Percentiles rank a stretch among this genome's conserved stretches.
These are phyloP conservation scores for Phrynosoma platyrhinos DNA, from an alignment of 2,113 vertebrate species.

Conservation along the genomic window DNA sequence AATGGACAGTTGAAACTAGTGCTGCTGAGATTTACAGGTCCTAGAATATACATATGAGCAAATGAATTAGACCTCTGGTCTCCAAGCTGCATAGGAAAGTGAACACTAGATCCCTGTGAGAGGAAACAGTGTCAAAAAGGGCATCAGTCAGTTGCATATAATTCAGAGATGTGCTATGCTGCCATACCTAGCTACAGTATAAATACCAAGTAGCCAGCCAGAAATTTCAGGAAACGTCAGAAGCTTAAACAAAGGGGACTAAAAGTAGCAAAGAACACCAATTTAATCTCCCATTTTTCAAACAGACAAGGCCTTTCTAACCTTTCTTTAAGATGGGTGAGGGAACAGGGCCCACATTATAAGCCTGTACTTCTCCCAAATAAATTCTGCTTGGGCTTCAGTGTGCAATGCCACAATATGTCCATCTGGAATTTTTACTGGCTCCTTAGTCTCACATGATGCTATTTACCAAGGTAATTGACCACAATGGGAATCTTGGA, in stretches of 20 bases:
- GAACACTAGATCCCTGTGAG: not conserved
- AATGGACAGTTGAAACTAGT: not conserved
- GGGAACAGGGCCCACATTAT: too few relatives aligned
- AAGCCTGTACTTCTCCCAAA: too few relatives aligned
- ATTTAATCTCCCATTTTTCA: not conserved
- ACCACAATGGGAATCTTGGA: too few relatives aligned
- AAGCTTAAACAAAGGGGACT: not conserved
- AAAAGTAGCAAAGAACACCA: not conserved
- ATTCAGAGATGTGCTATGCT: not conserved
- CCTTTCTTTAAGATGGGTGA: too few relatives aligned
- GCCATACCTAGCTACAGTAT: not conserved
- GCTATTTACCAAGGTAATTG: too few relatives aligned
- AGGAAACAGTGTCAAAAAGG: not conserved
- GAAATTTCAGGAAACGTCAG: not conserved
- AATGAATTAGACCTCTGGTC: not conserved
- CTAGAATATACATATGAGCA: not conserved
- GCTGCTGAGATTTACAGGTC: not conserved
- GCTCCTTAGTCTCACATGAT: too few relatives aligned
- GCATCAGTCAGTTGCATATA: not conserved
- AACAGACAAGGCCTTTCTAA: not conserved
- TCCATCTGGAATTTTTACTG: not conserved
- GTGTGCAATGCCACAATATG: not conserved
- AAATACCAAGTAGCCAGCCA: not conserved
- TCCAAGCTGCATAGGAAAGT: not conserved
- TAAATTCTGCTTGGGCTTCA: not conserved